phyloP scores from a whole-genome alignment of 2,888 invertebrate species.

The Apodemia zela region DNA sequence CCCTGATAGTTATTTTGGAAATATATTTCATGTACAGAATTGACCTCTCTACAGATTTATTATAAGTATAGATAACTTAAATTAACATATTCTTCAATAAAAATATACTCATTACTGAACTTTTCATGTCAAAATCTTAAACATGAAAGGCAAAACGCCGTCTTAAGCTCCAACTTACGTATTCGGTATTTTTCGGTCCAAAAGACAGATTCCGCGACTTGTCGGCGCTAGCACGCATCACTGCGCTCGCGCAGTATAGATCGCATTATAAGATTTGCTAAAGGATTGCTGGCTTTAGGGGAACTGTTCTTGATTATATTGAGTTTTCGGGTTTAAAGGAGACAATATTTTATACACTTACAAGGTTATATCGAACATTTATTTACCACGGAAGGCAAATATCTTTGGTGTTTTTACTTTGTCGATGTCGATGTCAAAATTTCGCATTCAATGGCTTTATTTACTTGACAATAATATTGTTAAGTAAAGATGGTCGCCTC shows the following conservation, averaged over 20 bases:
- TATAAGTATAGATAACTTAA: no score
- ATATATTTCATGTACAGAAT: no score
- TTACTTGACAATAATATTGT: no score
- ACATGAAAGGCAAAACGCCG: slow-evolving; percentile 21
- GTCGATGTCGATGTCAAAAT: no score
- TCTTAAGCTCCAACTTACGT: slow-evolving; percentile 34
- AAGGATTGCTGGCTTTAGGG: slow-evolving; percentile 15
- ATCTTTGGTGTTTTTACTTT: no score
- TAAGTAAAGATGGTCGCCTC: no score
- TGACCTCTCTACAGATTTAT: no score
- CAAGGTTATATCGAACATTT: not conserved
- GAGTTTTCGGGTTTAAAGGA: slow-evolving; percentile 3
- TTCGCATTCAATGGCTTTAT: no score
- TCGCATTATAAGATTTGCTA: slow-evolving; percentile 48
- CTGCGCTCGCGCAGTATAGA: slow-evolving; percentile 41
- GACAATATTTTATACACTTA: not conserved
- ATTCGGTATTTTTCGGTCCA: slow-evolving; percentile 54
- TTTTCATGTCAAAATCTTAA: not conserved
- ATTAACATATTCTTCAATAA: no score
- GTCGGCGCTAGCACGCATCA: slow-evolving; percentile 43
- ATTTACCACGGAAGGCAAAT: not conserved
- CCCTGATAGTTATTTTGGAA: no score
- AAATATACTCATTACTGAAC: not conserved
- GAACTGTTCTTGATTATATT: slow-evolving; percentile 13
- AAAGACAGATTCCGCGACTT: slow-evolving; percentile 40